A percentile compares a stretch with the other conserved stretches of the same genome.
Conservation (phyloP, 2,113 vertebrate species). For the Talpa occidentalis region DNA sequence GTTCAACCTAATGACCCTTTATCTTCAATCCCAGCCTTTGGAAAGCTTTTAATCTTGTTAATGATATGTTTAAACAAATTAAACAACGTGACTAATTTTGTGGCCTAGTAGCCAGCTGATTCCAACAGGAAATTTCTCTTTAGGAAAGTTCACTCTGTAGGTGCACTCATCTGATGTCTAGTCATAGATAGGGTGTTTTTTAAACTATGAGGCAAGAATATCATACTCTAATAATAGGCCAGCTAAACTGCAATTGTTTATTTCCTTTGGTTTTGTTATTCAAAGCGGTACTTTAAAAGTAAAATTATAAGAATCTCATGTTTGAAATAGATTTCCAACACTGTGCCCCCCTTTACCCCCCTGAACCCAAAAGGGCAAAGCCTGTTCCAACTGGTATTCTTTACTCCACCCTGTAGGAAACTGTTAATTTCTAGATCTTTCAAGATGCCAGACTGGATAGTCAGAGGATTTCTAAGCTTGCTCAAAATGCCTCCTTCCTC, state of each 20-base stretch:
- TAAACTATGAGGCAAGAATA: slow-evolving; percentile 33
- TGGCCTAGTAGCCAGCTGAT: slow-evolving; percentile 40
- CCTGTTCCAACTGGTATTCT: slow-evolving; percentile 47
- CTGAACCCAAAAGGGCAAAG: not conserved
- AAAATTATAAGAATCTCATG: not conserved
- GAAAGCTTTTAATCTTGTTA: slow-evolving; percentile 66
- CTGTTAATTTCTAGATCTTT: slow-evolving; percentile 71
- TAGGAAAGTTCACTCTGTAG: slow-evolving; percentile 57
- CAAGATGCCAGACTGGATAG: slow-evolving; percentile 68
- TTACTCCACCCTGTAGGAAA: slow-evolving; percentile 40
- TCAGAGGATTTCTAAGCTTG: slow-evolving; percentile 72
- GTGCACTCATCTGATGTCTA: slow-evolving; percentile 50
- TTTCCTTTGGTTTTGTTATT: slow-evolving; percentile 33
- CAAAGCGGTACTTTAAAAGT: slow-evolving; percentile 23
- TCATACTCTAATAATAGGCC: slow-evolving; percentile 37
- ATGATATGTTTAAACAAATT: slow-evolving; percentile 59
- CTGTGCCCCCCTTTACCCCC: not conserved
- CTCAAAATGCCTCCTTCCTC: slow-evolving; percentile 30
- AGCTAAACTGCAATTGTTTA: slow-evolving; percentile 12
- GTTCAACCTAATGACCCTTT: slow-evolving; percentile 26
- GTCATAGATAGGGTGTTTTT: slow-evolving; percentile 41
- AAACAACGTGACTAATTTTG: slow-evolving; percentile 69
- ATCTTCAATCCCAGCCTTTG: slow-evolving; percentile 12
- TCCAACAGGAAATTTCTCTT: slow-evolving; percentile 70
- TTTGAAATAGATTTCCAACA: slow-evolving; percentile 48